phyloP scores from a whole-genome alignment of 2,797 vertebrate species.

The Lepus oiostolus region DNA sequence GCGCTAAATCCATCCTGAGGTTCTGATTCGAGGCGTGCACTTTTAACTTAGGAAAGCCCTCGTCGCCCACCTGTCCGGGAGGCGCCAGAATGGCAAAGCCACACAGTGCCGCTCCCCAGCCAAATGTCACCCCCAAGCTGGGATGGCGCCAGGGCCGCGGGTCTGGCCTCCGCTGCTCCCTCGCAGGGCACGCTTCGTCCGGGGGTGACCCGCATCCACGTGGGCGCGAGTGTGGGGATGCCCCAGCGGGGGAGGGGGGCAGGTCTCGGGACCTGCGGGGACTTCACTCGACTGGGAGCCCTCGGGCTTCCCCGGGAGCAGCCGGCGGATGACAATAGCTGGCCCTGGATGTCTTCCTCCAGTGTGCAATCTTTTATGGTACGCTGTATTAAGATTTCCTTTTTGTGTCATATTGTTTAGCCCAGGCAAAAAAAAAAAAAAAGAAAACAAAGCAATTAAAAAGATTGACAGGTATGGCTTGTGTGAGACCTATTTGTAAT shows the following conservation, averaged over 20 bases:
- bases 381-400: constrained; percentile 88
- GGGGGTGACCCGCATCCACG: constrained; percentile 57
- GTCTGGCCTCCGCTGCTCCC: neutral
- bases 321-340: constrained; percentile 84
- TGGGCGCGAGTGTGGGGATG: constrained; percentile 65
- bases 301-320: constrained; percentile 82
- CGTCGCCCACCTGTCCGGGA: constrained; percentile 66
- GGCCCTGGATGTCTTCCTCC: constrained; percentile 81
- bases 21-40: constrained; percentile 33
- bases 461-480: constrained; percentile 99
- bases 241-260: neutral
- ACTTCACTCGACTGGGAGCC: constrained; percentile 81
- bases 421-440: constrained; percentile 84
- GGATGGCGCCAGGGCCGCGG: constrained; percentile 40
- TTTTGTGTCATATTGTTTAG: constrained; percentile 91
- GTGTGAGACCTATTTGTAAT: constrained; percentile 94
- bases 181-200: constrained; percentile 43
- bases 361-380: constrained; percentile 85
- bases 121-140: neutral
- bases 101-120: neutral
- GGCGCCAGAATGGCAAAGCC: constrained; percentile 7
- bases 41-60: constrained; percentile 62
- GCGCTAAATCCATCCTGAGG: constrained; percentile 60
- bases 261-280: constrained; percentile 78
- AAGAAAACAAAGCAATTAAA: constrained; percentile 98